phyloP scores from a whole-genome alignment of 2,797 vertebrate species.

The Silurus lanzhouensis region DNA sequence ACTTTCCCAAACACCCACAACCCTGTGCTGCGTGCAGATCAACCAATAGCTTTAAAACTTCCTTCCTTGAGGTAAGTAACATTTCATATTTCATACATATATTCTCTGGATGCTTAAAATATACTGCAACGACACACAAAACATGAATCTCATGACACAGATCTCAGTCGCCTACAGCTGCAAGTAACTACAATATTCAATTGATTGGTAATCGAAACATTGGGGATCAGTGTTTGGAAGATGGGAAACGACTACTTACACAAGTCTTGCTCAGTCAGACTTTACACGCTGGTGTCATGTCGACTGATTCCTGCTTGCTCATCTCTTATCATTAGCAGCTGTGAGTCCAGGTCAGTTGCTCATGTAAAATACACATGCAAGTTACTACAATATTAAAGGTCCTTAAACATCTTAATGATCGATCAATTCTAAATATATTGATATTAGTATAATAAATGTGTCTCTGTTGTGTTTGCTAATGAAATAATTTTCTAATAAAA shows the following conservation, averaged over 20 bases:
- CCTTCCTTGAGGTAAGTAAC: conserved; percentile 47
- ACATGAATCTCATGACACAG: background rate
- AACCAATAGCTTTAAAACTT: conserved; percentile 84
- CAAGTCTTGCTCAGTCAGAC: too few relatives aligned
- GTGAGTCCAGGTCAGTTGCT: too few relatives aligned
- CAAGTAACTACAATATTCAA: background rate
- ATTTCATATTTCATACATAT: background rate
- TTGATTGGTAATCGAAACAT: too few relatives aligned
- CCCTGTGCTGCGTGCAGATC: conserved; percentile 79
- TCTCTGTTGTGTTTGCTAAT: background rate
- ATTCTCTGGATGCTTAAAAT: background rate
- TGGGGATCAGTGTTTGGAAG: too few relatives aligned
- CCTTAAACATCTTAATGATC: background rate
- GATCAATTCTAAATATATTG: too few relatives aligned
- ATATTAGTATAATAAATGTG: background rate
- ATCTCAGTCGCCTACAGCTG: background rate
- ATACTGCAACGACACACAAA: background rate
- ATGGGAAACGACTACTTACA: too few relatives aligned
- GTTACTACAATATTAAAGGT: background rate
- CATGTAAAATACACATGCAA: background rate
- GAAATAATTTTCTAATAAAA: background rate
- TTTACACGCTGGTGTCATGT: too few relatives aligned
- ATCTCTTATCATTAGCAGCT: too few relatives aligned
- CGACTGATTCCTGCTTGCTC: too few relatives aligned
- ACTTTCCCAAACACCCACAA: conserved; percentile 74